Evolutionary conservation across 2,113 vertebrate species (phyloP).

Genomic region (Raja brachyura): DNA sequence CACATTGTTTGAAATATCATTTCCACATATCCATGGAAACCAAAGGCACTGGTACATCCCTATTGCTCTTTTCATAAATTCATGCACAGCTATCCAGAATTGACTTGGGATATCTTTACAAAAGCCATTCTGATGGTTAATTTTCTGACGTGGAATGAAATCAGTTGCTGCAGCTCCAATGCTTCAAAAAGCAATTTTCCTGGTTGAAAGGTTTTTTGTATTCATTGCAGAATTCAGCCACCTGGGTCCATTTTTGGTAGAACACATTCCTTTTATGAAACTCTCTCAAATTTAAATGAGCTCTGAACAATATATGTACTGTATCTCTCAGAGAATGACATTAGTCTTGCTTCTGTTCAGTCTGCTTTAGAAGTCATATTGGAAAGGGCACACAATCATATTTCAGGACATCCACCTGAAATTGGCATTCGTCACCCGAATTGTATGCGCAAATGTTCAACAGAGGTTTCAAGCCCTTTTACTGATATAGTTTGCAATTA

Average conservation of each 20-base stretch:
- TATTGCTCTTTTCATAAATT: conserved; percentile 2
- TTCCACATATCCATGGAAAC: background rate
- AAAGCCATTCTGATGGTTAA: background rate
- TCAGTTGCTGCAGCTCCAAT: conserved; percentile 18
- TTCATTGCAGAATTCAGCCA: conserved; percentile 9
- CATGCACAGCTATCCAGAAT: conserved; percentile 10
- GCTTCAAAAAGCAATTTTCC: background rate
- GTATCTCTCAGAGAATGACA: background rate
- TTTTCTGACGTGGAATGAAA: conserved; percentile 18
- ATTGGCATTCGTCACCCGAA: background rate
- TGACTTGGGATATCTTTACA: conserved; percentile 14
- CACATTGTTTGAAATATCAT: background rate
- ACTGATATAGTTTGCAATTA: background rate
- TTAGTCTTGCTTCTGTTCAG: background rate
- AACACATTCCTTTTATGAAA: conserved; percentile 16
- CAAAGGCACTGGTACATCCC: background rate
- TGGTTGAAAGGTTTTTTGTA: background rate
- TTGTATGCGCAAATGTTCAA: background rate
- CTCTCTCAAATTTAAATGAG: conserved; percentile 1
- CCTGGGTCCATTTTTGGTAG: conserved; percentile 1
- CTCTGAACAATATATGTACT: background rate
- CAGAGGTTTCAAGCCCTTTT: background rate
- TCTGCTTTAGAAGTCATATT: background rate
- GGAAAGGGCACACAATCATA: background rate
- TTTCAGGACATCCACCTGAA: background rate